Evolutionary conservation across 2,797 vertebrate genomes (phyloP), one percentile per base, ranked within the genome.

Genomic region (Aselliscus stoliczkanus): DNA sequence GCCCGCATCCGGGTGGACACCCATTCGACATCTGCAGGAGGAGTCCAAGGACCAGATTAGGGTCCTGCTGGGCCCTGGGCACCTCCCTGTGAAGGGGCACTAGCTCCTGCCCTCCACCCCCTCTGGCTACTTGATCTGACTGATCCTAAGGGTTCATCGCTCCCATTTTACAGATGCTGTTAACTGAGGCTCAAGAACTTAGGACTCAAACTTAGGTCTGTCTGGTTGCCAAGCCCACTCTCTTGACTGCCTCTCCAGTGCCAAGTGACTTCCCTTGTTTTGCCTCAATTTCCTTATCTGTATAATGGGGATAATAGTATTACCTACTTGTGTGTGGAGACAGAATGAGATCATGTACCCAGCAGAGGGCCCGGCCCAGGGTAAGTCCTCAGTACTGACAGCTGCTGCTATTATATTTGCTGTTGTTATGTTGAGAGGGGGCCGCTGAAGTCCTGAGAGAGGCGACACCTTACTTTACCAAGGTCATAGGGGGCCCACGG

Each of bases 21-120:
- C 99, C 99, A 99, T 93, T 99, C 99, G 94, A 99, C 98, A 97
- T 98, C 99, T 99, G 92, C 44, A 50, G 4, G 89, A 73, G 37
- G 29, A 37, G 20, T 29, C 93, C 83, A 29, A 17, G 50, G 87
- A 31, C 50, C 13, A 5, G 34, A 54, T 93, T 50, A 93, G 80
- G 14, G 37, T 27, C n/a, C 62, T 20, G 10, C 13, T 25, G 62
- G 86, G n/a, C 6, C 52, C 39, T 39, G 82, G 67, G 54, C 37
- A 64, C 27, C 89, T 75, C 39, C 23, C 7, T 20, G 21, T 25
- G 85, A 58, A 82, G 72, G 18, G 44, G 8, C 47, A 73, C 44
- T n/a, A 23, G 23, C 50, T 62, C 75, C 44, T 80, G 54, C 42
- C 27, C 47, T 23, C 44, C 52, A 6, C 47, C 12, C 47, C 47